Percentiles rank a stretch among this genome's conserved stretches.
Conservation (phyloP, 2,797 vertebrate genomes). For the Lacerta bilineata region DNA sequence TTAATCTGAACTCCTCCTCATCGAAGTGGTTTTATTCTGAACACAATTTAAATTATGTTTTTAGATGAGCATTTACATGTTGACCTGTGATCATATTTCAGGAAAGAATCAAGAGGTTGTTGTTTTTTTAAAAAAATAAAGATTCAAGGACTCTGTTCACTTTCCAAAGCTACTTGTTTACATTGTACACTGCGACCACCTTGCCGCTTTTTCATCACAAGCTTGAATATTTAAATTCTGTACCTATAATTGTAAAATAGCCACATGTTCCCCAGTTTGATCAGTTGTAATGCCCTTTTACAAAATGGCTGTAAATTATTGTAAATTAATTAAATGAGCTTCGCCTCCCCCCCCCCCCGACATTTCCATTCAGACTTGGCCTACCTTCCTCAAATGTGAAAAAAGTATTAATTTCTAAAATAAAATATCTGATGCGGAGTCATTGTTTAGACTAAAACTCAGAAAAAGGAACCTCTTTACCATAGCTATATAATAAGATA, state of each 20-base stretch:
- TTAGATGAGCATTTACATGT: slow-evolving; percentile 78
- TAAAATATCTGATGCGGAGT: slow-evolving; percentile 82
- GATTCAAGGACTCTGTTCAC: slow-evolving; percentile 89
- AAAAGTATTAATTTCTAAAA: slow-evolving; percentile 83
- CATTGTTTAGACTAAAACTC: slow-evolving; percentile 89
- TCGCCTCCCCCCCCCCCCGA: slow-evolving; percentile 82
- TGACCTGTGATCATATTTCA: slow-evolving; percentile 84
- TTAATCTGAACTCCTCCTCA: slow-evolving; percentile 82
- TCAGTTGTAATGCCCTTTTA: slow-evolving; percentile 88
- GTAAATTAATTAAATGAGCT: slow-evolving; percentile 96
- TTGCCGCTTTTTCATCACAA: slow-evolving; percentile 89
- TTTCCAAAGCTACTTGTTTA: slow-evolving; percentile 99
- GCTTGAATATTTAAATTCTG: slow-evolving; percentile 99
- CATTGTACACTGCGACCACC: slow-evolving; percentile 91
- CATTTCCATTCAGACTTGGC: slow-evolving; percentile 94
- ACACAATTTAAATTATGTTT: slow-evolving; percentile 85
- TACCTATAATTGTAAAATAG: slow-evolving; percentile 92
- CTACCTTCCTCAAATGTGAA: slow-evolving; percentile 88
- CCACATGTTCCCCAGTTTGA: slow-evolving; percentile 85
- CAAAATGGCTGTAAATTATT: slow-evolving; percentile 94
- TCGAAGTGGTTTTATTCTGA: slow-evolving; percentile 86
- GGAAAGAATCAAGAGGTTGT: slow-evolving; percentile 80
- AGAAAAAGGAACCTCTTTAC: slow-evolving; percentile 85
- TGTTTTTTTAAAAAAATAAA: slow-evolving; percentile 74
- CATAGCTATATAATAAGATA: slow-evolving; percentile 74